A percentile compares a stretch with the other conserved stretches of the same genome.
These are phyloP conservation scores for Seriola rivoliana DNA, from an alignment of 2,113 vertebrate species.

Conservation along the genomic window DNA sequence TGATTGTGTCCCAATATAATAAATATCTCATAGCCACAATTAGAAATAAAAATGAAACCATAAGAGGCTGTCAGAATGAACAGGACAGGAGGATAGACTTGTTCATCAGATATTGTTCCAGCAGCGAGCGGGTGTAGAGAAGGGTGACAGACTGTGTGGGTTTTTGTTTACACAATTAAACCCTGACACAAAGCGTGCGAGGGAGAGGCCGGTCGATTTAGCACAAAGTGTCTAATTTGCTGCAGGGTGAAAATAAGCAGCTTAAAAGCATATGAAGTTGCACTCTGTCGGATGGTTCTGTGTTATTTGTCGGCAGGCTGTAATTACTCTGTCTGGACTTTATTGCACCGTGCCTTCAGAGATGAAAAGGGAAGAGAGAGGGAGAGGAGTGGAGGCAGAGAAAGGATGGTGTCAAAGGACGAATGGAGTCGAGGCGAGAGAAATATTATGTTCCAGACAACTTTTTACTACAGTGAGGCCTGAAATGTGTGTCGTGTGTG, in stretches of 20 bases:
- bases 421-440: neutral
- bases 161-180: constrained; percentile 69
- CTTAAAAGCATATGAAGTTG: constrained; percentile 70
- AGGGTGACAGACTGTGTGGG: constrained; percentile 39
- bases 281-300: constrained; percentile 52
- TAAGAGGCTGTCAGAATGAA: neutral
- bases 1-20: neutral
- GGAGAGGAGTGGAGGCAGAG: constrained; percentile 19
- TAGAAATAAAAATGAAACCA: neutral
- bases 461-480: constrained; percentile 16
- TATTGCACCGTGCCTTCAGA: constrained; percentile 41
- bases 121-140: neutral
- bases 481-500: neutral
- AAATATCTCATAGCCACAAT: neutral
- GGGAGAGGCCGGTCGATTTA: constrained; percentile 57
- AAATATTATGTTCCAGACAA: constrained; percentile 4
- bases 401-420: constrained; percentile 40
- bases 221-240: constrained; percentile 70
- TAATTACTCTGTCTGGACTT: constrained; percentile 72
- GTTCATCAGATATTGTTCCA: constrained; percentile 34
- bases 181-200: constrained; percentile 43
- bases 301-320: constrained; percentile 55
- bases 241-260: constrained; percentile 60
- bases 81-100: neutral
- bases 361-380: constrained; percentile 42